phyloP scores from a whole-genome alignment of 2,797 vertebrate species.

The Clarias platycephalus region DNA sequence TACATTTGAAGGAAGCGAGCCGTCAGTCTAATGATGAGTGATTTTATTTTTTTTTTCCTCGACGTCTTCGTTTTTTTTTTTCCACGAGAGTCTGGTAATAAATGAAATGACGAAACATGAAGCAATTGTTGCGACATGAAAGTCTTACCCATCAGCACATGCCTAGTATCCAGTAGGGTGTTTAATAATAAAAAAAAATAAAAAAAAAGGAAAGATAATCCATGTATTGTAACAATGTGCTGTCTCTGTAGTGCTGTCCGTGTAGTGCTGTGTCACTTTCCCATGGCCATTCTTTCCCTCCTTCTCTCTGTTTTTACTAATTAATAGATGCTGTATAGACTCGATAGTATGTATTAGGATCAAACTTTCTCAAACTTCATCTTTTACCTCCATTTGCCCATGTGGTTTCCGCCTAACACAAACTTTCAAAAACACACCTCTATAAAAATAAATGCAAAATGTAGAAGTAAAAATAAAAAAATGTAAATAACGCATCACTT shows the following conservation, averaged over 20 bases:
- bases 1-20: neutral
- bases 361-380: constrained; percentile 84
- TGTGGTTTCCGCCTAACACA: constrained; percentile 95
- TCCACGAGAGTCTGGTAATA: neutral
- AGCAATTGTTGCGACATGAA: neutral
- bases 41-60: neutral
- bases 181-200: constrained; percentile 4
- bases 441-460: constrained; percentile 79
- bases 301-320: constrained; percentile 79
- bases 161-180: constrained; percentile 77
- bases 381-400: constrained; percentile 78
- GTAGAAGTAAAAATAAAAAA: constrained; percentile 71
- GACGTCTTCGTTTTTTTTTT: neutral
- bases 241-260: constrained; percentile 80
- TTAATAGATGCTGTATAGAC: constrained; percentile 87
- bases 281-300: constrained; percentile 57
- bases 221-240: constrained; percentile 80
- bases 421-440: constrained; percentile 84
- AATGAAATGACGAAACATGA: constrained; percentile 11
- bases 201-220: constrained; percentile 61
- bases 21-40: neutral
- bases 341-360: constrained; percentile 88
- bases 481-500: constrained; percentile 84
- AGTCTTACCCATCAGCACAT: constrained; percentile 9
- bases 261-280: constrained; percentile 75